A percentile compares a stretch with the other conserved stretches of the same genome.
Conservation (phyloP, 2,113 vertebrate species). For the Entelurus aequoreus region DNA sequence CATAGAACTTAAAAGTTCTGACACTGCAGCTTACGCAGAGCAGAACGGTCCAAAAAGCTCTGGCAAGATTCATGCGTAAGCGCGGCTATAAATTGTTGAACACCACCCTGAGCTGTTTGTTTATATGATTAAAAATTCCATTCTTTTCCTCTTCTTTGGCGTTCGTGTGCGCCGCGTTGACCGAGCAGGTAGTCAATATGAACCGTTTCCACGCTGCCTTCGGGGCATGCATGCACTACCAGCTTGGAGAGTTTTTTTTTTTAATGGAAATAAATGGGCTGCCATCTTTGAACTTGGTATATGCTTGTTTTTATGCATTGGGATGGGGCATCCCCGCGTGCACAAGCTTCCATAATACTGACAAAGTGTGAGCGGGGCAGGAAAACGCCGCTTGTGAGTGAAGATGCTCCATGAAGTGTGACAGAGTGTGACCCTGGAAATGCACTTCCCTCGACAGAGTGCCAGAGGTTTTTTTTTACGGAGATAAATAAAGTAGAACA, state of each 20-base stretch:
- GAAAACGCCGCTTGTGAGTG: background rate
- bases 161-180: background rate
- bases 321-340: background rate
- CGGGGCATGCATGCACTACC: background rate
- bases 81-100: background rate
- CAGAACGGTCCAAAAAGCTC: background rate
- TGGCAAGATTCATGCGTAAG: background rate
- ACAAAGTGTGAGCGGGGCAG: background rate
- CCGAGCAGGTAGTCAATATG: background rate
- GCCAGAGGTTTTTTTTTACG: constrained; percentile 1
- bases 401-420: constrained; percentile 3
- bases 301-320: background rate
- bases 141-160: constrained; percentile 1
- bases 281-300: background rate
- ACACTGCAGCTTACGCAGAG: background rate
- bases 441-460: constrained; percentile 1
- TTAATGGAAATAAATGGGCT: constrained; percentile 3
- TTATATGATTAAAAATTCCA: background rate
- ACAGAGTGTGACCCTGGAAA: constrained; percentile 8
- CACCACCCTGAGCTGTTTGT: background rate
- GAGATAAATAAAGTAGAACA: constrained; percentile 16
- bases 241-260: background rate
- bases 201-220: background rate
- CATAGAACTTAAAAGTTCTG: background rate
- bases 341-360: background rate